Evolutionary conservation across 92 coral and sea anemone species (phyloP).

Genomic region (Paramuricea clavata): DNA sequence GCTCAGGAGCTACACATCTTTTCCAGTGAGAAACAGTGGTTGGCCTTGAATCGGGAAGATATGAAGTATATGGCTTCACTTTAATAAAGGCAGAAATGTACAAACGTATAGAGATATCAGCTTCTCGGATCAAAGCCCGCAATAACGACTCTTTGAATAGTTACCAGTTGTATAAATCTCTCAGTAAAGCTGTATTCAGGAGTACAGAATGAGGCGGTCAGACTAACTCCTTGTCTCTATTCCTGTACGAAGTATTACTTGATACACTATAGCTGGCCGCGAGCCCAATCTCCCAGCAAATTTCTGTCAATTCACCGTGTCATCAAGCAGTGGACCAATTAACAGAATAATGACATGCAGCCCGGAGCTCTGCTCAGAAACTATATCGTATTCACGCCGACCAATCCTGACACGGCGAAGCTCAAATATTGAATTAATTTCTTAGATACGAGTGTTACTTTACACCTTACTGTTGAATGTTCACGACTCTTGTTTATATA

Average conservation of each 20-base stretch:
- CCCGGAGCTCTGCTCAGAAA: neutral
- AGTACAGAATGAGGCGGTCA: neutral
- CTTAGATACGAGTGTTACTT: neutral
- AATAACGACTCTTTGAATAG: neutral
- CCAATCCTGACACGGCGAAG: neutral
- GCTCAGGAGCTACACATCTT: neutral
- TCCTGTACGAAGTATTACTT: conserved; percentile 38
- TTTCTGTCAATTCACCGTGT: conserved; percentile 70
- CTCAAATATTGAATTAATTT: too few species aligned
- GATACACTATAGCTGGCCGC: conserved; percentile 17
- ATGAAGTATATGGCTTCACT: neutral
- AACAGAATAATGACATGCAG: conserved; percentile 18
- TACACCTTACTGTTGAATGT: neutral
- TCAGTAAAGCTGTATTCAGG: neutral
- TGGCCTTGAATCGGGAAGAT: neutral
- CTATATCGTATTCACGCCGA: neutral
- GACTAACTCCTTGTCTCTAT: neutral
- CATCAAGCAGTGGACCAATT: conserved; percentile 85
- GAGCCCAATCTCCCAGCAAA: conserved; percentile 57
- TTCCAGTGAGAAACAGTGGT: neutral
- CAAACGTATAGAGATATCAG: neutral
- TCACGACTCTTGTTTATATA: neutral
- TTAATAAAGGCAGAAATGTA: neutral
- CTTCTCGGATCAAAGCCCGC: neutral
- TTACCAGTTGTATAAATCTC: neutral